Percentiles rank a stretch among this genome's conserved stretches.
These are phyloP conservation scores for Cotesia chilonis DNA, from an alignment of 1,140 invertebrate species.

Conservation along the genomic window DNA sequence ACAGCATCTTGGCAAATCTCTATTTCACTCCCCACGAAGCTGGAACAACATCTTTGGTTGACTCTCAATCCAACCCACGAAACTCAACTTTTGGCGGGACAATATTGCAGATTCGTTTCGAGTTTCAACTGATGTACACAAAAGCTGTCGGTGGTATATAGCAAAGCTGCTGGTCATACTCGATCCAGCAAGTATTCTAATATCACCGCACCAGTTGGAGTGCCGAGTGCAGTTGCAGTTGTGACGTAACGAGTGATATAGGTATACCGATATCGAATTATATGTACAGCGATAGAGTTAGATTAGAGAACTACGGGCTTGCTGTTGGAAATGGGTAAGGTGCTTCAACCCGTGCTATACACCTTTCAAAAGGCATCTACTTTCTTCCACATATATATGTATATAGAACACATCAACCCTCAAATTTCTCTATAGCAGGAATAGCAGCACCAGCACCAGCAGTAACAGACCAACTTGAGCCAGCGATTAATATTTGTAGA, in stretches of 20 bases:
- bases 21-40: background rate
- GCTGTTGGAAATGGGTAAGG: too few relatives aligned
- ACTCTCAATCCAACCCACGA: background rate
- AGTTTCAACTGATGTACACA: slow-evolving; percentile 18
- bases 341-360: too few relatives aligned
- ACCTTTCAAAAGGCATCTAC: too few relatives aligned
- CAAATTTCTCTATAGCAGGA: slow-evolving; percentile 25
- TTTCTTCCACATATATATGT: too few relatives aligned
- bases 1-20: background rate
- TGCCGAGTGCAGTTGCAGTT: background rate
- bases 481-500: slow-evolving; percentile 54
- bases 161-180: slow-evolving; percentile 7
- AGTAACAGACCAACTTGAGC: slow-evolving; percentile 38
- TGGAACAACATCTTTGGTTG: slow-evolving; percentile 6
- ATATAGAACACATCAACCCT: background rate
- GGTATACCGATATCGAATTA: slow-evolving; percentile 13
- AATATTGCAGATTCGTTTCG: slow-evolving; percentile 31
- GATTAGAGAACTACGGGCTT: too few relatives aligned
- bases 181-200: slow-evolving; percentile 39
- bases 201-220: slow-evolving; percentile 29
- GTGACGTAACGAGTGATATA: slow-evolving; percentile 21
- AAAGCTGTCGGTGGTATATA: slow-evolving; percentile 8
- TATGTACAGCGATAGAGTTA: too few relatives aligned
- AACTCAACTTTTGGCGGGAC: background rate
- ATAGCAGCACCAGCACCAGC: slow-evolving; percentile 17